Conservation (phyloP, 2,888 invertebrate genomes). For the Panzeria rudis region DNA sequence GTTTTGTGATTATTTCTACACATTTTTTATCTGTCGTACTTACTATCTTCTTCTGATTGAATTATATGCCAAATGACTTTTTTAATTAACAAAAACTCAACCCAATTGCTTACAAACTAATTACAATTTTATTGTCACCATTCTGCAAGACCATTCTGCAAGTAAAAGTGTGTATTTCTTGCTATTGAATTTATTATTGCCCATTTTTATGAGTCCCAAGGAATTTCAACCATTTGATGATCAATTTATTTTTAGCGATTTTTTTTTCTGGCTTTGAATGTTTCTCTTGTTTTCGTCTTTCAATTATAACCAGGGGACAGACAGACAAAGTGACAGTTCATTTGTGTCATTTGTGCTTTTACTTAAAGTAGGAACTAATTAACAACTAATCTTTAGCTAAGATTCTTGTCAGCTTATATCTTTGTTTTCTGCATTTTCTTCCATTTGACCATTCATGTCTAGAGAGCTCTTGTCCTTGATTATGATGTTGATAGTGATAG, state of each 20-base stretch:
- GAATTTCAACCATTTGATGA: constrained; percentile 34
- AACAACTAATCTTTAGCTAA: constrained; percentile 65
- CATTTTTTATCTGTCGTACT: no score
- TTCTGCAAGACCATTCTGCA: background rate
- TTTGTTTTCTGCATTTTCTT: background rate
- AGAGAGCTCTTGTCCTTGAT: background rate
- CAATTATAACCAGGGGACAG: constrained; percentile 24
- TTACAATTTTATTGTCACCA: constrained; percentile 9
- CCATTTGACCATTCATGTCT: background rate
- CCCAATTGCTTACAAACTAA: constrained; percentile 35
- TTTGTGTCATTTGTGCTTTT: constrained; percentile 64
- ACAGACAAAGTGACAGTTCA: constrained; percentile 22
- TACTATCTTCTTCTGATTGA: no score
- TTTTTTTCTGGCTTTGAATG: background rate
- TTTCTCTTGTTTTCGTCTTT: background rate
- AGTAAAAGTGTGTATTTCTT: background rate
- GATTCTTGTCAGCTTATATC: constrained; percentile 41
- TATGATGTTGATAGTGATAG: constrained; percentile 46
- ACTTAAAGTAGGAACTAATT: constrained; percentile 62
- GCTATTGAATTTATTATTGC: constrained; percentile 31
- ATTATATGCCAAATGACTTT: no score
- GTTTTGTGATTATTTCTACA: no score
- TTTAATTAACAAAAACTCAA: constrained; percentile 6
- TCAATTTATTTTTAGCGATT: constrained; percentile 32
- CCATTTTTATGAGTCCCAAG: constrained; percentile 20